Conservation (phyloP, 2,888 invertebrate species). For the Archips crataeganus region DNA sequence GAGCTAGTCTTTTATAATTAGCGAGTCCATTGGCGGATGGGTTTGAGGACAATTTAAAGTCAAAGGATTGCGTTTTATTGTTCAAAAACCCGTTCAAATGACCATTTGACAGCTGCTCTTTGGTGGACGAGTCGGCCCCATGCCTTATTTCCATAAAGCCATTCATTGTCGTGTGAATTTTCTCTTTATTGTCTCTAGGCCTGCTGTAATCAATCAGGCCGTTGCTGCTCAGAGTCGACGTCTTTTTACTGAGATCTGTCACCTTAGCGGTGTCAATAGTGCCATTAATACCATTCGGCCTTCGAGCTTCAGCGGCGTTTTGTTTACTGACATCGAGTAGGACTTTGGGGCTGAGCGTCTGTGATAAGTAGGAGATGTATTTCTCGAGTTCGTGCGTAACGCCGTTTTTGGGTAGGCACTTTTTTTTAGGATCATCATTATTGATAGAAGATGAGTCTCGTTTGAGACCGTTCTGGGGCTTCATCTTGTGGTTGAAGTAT, state of each 20-base stretch:
- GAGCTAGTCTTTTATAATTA: constrained; percentile 55
- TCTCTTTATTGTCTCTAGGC: constrained; percentile 64
- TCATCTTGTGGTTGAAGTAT: constrained; percentile 94
- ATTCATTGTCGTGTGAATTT: constrained; percentile 66
- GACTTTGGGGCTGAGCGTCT: constrained; percentile 80
- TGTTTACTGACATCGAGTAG: constrained; percentile 76
- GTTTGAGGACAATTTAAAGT: constrained; percentile 60
- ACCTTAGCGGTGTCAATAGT: constrained; percentile 54
- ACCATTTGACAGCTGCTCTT: constrained; percentile 60
- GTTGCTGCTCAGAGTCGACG: constrained; percentile 56
- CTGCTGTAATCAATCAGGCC: constrained; percentile 65
- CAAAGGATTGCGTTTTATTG: constrained; percentile 62
- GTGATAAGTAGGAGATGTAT: constrained; percentile 80
- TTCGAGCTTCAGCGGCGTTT: constrained; percentile 57
- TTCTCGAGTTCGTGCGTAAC: constrained; percentile 80
- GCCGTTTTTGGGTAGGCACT: constrained; percentile 79
- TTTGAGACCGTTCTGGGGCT: constrained; percentile 86
- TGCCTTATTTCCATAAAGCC: constrained; percentile 74
- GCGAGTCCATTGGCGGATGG: constrained; percentile 72
- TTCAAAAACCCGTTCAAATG: constrained; percentile 67
- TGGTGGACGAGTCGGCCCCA: constrained; percentile 60
- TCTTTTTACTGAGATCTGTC: constrained; percentile 62
- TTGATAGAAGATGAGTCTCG: constrained; percentile 66
- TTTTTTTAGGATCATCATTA: constrained; percentile 74
- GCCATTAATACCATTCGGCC: constrained; percentile 56